These are phyloP conservation scores for Bactericera cockerelli DNA, from an alignment of 1,140 invertebrate species.

Conservation along the genomic window DNA sequence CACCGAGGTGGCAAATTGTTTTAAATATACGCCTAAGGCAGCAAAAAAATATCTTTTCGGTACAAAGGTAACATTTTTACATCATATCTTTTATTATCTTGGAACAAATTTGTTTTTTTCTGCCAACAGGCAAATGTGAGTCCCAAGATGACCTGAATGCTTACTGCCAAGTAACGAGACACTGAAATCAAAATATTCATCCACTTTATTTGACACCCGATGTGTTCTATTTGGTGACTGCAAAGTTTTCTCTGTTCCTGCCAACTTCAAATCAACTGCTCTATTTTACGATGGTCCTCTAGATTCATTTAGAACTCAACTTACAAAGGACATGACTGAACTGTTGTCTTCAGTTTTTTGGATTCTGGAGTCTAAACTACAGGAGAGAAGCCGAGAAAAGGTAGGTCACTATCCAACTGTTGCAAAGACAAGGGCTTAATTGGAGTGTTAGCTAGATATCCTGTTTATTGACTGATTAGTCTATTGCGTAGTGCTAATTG, in stretches of 20 bases:
- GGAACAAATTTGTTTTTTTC: constrained; percentile 8
- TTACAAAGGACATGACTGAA: constrained; percentile 57
- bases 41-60: no score
- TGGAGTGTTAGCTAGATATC: no score
- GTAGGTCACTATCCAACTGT: no score
- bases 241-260: constrained; percentile 45
- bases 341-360: constrained; percentile 75
- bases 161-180: constrained; percentile 71
- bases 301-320: constrained; percentile 49
- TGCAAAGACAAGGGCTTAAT: no score
- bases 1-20: no score
- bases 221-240: constrained; percentile 72
- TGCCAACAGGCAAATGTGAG: constrained; percentile 46
- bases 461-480: no score
- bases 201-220: constrained; percentile 79
- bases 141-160: constrained; percentile 74
- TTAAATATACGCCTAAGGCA: no score
- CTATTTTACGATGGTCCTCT: constrained; percentile 48
- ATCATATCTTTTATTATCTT: no score
- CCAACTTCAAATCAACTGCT: constrained; percentile 67
- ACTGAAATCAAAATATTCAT: constrained; percentile 75
- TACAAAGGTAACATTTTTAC: no score
- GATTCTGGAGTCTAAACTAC: constrained; percentile 79
- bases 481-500: no score
- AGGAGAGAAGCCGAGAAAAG: constrained; percentile 44